Evolutionary conservation across 2,888 invertebrate species (phyloP), one percentile per base, ranked within the genome.

Genomic region (Drosophila maculinotata): DNA sequence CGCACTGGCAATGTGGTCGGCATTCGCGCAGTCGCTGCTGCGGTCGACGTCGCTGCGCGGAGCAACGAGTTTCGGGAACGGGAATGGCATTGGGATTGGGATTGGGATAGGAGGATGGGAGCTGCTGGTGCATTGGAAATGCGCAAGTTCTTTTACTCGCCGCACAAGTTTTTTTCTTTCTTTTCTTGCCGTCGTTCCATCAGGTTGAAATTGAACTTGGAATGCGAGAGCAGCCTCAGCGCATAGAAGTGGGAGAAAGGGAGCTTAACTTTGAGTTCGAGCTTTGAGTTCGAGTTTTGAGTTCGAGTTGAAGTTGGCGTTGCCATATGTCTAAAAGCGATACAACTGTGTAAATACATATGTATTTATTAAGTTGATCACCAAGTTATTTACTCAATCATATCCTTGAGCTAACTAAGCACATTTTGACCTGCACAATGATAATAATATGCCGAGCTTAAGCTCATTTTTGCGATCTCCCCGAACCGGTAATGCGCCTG

Each of bases 1-100:
- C 76, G 86, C 88, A 90, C 89, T 90, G 89, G 41, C 67, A 45
- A 51, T 49, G 23, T 39, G 68, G 76, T 69, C 70, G 67, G 70
- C 65, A 59, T 62, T 67, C 59, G 45, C 39, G 69, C 69, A 52
- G 67, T 33, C 53, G 60, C 65, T 9, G 54, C 35, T 35, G 47
- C 45, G 28, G 63, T 28, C 31, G 36, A 6, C 52, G 38, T 44
- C 69, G 58, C 76, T 20, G 76, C 28, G 45, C 14, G 30, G 41
- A 54, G 58, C 66, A 76, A 76, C 76, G 62, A 76, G 76, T 76
- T 76, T 76, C 12, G 15, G 48, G 49, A 41, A 51, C 66, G 45
- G 47, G 44, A 49, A 33, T 47, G 17, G 17, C 10, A 38, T 7
- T 38, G 45, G 25, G 68, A 41, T 14, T 42, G 56, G 42, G 73